Evolutionary conservation across 2,888 invertebrate genomes (phyloP).

Genomic region (Platycheirus rosarum): DNA sequence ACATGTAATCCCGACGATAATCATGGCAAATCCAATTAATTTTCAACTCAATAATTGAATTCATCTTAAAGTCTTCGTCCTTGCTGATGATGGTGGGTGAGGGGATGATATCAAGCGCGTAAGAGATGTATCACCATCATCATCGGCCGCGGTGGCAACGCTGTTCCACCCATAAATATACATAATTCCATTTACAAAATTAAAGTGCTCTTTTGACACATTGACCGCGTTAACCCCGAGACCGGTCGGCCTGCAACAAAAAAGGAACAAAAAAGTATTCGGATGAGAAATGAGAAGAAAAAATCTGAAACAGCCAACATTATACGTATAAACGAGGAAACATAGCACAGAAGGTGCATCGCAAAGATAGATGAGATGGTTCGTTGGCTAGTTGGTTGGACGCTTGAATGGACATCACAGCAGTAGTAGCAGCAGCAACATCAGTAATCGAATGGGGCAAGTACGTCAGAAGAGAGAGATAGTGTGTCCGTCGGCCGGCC

Average conservation of each 20-base stretch:
- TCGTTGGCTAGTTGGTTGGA: slow-evolving; percentile 69
- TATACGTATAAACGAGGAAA: slow-evolving; percentile 41
- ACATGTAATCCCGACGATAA: slow-evolving; percentile 69
- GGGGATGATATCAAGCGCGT: slow-evolving; percentile 19
- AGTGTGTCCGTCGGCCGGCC: slow-evolving; percentile 38
- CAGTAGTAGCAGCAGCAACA: slow-evolving; percentile 50
- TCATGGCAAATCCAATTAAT: slow-evolving; percentile 72
- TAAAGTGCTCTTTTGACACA: slow-evolving; percentile 75
- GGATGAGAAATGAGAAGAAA: slow-evolving; percentile 14
- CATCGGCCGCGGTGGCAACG: neutral
- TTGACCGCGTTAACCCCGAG: slow-evolving; percentile 72
- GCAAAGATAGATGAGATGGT: slow-evolving; percentile 70
- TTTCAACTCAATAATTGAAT: slow-evolving; percentile 68
- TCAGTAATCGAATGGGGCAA: slow-evolving; percentile 63
- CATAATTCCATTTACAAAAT: slow-evolving; percentile 73
- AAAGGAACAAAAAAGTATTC: slow-evolving; percentile 7
- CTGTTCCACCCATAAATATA: slow-evolving; percentile 28
- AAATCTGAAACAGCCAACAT: slow-evolving; percentile 20
- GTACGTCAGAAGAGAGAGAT: slow-evolving; percentile 54
- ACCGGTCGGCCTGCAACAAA: slow-evolving; percentile 39
- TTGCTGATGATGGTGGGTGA: slow-evolving; percentile 1
- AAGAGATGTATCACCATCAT: slow-evolving; percentile 18
- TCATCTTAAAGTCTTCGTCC: slow-evolving; percentile 63
- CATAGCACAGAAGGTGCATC: slow-evolving; percentile 71
- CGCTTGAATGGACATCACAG: slow-evolving; percentile 66